A percentile compares a stretch with the other conserved stretches of the same genome.
Evolutionary conservation across 2,113 vertebrate species (phyloP).

Genomic region (Physeter macrocephalus): DNA sequence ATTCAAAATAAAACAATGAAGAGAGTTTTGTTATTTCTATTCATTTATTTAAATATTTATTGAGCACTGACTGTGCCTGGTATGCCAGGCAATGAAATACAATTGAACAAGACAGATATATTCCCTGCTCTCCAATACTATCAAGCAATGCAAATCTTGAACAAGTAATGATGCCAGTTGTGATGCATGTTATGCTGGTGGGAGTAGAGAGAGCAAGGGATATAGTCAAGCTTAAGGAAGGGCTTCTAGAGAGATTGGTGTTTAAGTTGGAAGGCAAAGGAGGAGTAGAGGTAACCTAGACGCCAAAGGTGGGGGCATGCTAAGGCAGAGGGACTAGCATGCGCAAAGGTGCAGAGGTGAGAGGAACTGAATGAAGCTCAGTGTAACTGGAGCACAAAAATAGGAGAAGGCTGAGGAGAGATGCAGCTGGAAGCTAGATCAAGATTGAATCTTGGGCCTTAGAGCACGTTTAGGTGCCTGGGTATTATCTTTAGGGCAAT

Average conservation of each 20-base stretch:
- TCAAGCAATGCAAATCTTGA: not conserved
- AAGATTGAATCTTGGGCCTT: not conserved
- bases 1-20: not conserved
- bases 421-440: not conserved
- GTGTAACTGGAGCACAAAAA: not conserved
- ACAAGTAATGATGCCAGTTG: not conserved
- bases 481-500: not conserved
- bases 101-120: not conserved
- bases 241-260: not conserved
- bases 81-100: not conserved
- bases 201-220: not conserved
- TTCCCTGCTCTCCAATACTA: not conserved
- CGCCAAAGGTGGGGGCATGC: accelerated
- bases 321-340: not conserved
- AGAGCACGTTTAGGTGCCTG: not conserved
- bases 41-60: not conserved
- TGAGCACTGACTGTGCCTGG: not conserved
- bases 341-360: not conserved
- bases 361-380: not conserved
- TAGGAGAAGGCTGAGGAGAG: not conserved
- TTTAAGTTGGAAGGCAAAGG: not conserved
- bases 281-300: not conserved
- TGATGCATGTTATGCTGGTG: not conserved
- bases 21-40: not conserved
- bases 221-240: not conserved